Percentiles rank a stretch among this genome's conserved stretches.
phyloP scores from a whole-genome alignment of 2,888 invertebrate species.

The Alentia gelatinosa region DNA sequence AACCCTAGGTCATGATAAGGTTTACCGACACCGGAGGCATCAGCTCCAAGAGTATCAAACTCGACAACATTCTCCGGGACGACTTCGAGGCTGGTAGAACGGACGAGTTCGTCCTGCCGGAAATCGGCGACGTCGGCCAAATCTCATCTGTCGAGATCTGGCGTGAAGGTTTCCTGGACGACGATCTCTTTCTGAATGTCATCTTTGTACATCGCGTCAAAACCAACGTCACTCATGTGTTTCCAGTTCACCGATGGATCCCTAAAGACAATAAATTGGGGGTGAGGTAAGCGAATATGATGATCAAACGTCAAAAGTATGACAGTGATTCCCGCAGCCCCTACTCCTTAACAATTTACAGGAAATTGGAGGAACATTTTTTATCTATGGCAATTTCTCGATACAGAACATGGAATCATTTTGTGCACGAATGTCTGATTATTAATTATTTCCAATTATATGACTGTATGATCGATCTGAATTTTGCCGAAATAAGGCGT shows the following conservation, averaged over 20 bases:
- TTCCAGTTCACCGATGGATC: background rate
- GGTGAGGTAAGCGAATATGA: background rate
- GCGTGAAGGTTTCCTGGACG: background rate
- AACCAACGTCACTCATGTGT: background rate
- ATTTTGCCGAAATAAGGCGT: too few relatives aligned
- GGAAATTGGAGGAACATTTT: too few relatives aligned
- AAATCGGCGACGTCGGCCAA: background rate
- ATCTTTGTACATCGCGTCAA: background rate
- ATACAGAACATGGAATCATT: too few relatives aligned
- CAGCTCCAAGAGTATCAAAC: background rate
- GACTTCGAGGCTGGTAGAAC: conserved; percentile 23
- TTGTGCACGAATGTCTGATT: too few relatives aligned
- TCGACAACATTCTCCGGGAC: conserved; percentile 36
- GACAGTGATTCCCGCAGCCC: too few relatives aligned
- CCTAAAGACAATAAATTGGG: background rate
- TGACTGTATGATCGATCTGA: too few relatives aligned
- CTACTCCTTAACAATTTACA: too few relatives aligned
- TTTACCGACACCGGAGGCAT: background rate
- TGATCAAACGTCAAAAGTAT: too few relatives aligned
- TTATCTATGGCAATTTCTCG: too few relatives aligned
- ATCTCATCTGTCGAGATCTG: background rate
- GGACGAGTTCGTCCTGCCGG: background rate
- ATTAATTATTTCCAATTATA: too few relatives aligned
- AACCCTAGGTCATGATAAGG: background rate
- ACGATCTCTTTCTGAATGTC: background rate